Evolutionary conservation across 2,797 vertebrate genomes (phyloP).

Genomic region (Eospalax fontanierii): DNA sequence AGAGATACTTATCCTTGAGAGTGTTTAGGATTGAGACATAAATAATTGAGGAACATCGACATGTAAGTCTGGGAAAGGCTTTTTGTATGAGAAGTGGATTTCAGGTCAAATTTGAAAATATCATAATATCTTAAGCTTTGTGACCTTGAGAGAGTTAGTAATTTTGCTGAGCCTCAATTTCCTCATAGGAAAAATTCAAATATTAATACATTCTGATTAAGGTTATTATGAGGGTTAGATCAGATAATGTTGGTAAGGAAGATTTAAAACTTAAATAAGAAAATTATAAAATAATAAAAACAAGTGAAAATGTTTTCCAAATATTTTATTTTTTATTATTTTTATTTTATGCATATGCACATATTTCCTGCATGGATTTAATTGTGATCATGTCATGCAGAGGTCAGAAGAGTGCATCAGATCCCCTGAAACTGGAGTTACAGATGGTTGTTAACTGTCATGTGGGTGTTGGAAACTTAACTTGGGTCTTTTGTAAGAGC

Average conservation of each 20-base stretch:
- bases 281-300: background rate
- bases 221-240: slow-evolving; percentile 8
- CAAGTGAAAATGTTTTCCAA: background rate
- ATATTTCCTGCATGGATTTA: too few species aligned
- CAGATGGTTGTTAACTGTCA: too few species aligned
- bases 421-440: too few species aligned
- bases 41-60: background rate
- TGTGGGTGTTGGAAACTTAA: too few species aligned
- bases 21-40: background rate
- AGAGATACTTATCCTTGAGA: slow-evolving; percentile 44
- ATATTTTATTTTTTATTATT: too few species aligned
- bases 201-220: background rate
- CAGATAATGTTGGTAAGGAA: background rate
- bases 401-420: too few species aligned
- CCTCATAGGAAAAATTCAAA: slow-evolving; percentile 36
- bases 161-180: background rate
- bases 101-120: background rate
- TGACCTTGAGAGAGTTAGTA: background rate
- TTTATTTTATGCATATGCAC: too few species aligned
- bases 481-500: too few species aligned
- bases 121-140: background rate
- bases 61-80: background rate
- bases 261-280: background rate
- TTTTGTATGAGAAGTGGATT: background rate
- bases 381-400: too few species aligned